Evolutionary conservation across 2,797 vertebrate genomes (phyloP).

Genomic region (Leuciscus waleckii): DNA sequence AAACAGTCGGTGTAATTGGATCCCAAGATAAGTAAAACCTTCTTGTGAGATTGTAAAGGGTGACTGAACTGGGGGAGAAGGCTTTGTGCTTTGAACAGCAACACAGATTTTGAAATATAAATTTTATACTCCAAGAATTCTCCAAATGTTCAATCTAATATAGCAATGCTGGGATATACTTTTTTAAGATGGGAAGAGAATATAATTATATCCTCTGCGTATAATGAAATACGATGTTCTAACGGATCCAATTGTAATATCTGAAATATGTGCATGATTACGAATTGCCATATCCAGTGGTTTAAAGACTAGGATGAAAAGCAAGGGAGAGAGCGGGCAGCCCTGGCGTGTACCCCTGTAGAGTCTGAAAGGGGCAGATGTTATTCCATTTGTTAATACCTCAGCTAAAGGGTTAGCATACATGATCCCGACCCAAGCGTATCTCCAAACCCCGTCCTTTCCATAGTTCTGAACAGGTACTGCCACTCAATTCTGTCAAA

Average conservation of each 20-base stretch:
- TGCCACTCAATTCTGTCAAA: not conserved
- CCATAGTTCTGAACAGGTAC: not conserved
- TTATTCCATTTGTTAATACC: slow-evolving; percentile 5
- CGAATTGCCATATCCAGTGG: slow-evolving; percentile 15
- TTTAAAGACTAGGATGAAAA: not conserved
- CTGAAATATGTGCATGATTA: not conserved
- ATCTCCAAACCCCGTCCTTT: not conserved
- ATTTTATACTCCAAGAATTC: not conserved
- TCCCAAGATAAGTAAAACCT: no score
- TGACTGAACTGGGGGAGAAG: not conserved
- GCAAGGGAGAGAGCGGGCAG: not conserved
- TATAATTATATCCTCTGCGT: not conserved
- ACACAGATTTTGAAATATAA: not conserved
- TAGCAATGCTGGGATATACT: not conserved
- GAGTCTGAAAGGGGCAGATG: not conserved
- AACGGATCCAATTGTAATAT: not conserved
- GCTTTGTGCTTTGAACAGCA: not conserved
- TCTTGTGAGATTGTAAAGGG: not conserved
- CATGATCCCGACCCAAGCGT: not conserved
- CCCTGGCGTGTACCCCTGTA: not conserved
- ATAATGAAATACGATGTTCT: not conserved
- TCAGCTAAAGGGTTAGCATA: slow-evolving; percentile 4
- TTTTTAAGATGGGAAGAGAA: slow-evolving; percentile 7
- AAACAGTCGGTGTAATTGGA: no score
- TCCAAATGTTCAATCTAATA: not conserved